Evolutionary conservation across 2,113 vertebrate genomes (phyloP).

Genomic region (Uria aalge): DNA sequence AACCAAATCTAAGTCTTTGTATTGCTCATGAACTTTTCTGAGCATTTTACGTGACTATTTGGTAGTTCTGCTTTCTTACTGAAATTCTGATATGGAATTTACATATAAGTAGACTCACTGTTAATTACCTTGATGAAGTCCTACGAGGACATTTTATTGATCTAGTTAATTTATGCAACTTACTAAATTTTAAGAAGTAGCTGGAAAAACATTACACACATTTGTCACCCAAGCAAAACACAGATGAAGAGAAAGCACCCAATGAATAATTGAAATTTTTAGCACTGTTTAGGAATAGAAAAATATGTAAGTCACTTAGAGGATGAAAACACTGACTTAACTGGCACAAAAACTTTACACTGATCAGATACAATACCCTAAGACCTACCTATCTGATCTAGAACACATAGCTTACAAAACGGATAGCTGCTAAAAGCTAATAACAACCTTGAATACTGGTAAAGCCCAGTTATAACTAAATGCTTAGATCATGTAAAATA

Average conservation of each 20-base stretch:
- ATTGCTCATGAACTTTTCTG: neutral
- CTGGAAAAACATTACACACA: neutral
- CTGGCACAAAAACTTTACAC: neutral
- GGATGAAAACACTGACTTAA: neutral
- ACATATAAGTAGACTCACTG: neutral
- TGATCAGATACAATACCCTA: neutral
- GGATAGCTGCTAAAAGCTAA: neutral
- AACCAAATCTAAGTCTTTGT: neutral
- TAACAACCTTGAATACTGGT: constrained; percentile 17
- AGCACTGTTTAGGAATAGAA: neutral
- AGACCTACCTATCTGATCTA: neutral
- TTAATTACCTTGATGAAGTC: neutral
- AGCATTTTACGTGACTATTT: neutral
- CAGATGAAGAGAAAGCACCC: neutral
- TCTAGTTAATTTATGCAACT: neutral
- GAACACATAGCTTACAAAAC: neutral
- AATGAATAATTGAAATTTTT: neutral
- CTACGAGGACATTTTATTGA: neutral
- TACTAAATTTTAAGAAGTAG: neutral
- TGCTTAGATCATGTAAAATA: neutral
- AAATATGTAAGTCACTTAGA: neutral
- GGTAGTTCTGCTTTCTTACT: neutral
- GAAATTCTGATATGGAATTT: neutral
- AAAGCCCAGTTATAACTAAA: constrained; percentile 53
- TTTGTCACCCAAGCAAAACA: neutral